Evolutionary conservation across 2,888 invertebrate species (phyloP), one percentile per base, ranked within the genome.

Genomic region (Imbricaverruca yamaguchii): DNA sequence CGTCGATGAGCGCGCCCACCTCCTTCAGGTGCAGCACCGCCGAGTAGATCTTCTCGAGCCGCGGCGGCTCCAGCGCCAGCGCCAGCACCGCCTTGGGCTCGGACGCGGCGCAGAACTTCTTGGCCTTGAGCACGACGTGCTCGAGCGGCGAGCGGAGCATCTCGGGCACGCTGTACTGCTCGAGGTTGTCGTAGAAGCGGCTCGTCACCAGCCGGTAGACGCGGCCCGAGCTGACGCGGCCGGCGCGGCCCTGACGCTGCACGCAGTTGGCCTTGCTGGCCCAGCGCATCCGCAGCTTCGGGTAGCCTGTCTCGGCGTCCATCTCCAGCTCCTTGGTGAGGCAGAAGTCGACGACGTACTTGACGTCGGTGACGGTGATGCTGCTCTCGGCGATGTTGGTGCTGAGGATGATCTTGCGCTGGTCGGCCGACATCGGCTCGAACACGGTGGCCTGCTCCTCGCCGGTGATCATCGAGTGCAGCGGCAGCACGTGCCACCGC

Each of bases 301-400:
- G 91, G 86, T 92, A 94, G 89, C 94, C 94, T 0, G 95, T 94
- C 0, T 89, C 88, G 0, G 90, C 88, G 86, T 97, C 94, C 80
- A 92, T 91, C 10, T 92, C 89, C 85, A 96, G 87, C 63, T 91
- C 90, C 89, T 97, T 97, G 82, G 94, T 94, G 83, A 97, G 89
- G 87, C 97, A 98, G 87, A 95, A 97, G 88, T 98, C 98, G 85
- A 98, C 93, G 80, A 98, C 97, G 88, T 93, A 96, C 87, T 91
- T 92, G 25, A 95, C 91, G 87, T 96, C 95, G 0, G 94, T 92
- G 12, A 96, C 94, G 0, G 96, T 96, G 84, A 96, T 93, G 80
- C 95, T 95, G 87, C 95, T 95, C 88, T 96, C 96, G 0, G 96
- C 95, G 84, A 96, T 95, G 87, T 96, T 96, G 12, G 96, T 96